These are phyloP conservation scores for Phanerotoma sp. DNA, from an alignment of 2,888 invertebrate genomes.

Conservation along the genomic window DNA sequence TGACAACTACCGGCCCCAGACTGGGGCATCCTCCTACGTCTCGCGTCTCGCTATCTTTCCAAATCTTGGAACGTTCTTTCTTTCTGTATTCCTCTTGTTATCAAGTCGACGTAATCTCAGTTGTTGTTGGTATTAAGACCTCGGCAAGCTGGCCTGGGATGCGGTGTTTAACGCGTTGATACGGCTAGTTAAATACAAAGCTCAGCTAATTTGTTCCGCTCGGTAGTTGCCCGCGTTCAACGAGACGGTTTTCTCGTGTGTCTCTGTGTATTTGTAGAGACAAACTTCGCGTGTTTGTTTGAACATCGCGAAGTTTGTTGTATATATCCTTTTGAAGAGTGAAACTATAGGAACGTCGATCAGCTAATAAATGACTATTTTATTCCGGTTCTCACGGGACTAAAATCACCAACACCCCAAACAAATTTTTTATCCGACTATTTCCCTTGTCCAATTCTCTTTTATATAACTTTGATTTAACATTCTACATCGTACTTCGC, in stretches of 20 bases:
- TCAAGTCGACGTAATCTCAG: conserved; percentile 15
- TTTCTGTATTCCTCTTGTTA: neutral
- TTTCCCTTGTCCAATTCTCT: neutral
- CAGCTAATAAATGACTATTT: neutral
- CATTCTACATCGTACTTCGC: neutral
- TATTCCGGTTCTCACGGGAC: conserved; percentile 4
- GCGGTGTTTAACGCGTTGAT: conserved; percentile 40
- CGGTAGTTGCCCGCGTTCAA: conserved; percentile 35
- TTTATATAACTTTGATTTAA: conserved; percentile 3
- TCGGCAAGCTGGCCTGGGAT: conserved; percentile 8
- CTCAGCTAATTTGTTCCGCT: conserved; percentile 48
- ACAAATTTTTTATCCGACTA: conserved; percentile 5
- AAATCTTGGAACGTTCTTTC: conserved; percentile 35
- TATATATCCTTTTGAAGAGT: conserved; percentile 22
- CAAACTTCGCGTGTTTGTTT: conserved; percentile 17
- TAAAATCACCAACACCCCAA: neutral
- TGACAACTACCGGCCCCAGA: conserved; percentile 45
- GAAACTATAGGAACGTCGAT: conserved; percentile 12
- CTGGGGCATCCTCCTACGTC: conserved; percentile 31
- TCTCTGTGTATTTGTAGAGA: conserved; percentile 15
- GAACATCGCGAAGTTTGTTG: conserved; percentile 1
- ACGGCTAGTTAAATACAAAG: conserved; percentile 46
- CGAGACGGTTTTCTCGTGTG: neutral
- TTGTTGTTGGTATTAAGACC: conserved; percentile 9
- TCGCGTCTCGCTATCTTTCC: conserved; percentile 34